Conservation (phyloP, 2,888 invertebrate genomes). For the Didymodactylos carnosus region DNA sequence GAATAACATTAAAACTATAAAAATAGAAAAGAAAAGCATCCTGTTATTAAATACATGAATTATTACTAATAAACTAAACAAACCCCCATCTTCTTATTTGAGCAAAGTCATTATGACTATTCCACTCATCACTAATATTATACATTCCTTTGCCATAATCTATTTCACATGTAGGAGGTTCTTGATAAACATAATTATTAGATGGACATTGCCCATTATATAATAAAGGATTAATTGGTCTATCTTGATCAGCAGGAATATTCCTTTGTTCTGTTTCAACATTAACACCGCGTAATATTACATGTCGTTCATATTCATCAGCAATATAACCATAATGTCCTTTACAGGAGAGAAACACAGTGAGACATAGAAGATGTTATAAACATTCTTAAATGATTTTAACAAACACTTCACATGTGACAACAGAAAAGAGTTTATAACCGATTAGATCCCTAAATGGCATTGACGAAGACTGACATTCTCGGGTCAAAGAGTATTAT, state of each 20-base stretch:
- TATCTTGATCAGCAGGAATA: neutral
- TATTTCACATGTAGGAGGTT: neutral
- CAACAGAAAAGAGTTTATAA: neutral
- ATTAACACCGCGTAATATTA: neutral
- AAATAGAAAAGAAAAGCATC: neutral
- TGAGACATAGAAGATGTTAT: no score
- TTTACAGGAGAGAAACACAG: no score
- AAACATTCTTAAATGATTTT: neutral
- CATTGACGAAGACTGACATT: no score
- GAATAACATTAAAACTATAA: neutral
- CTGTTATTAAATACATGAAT: neutral
- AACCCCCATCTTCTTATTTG: neutral
- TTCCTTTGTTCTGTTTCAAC: neutral
- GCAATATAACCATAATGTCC: neutral
- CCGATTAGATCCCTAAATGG: no score
- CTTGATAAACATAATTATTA: neutral
- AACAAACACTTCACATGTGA: neutral
- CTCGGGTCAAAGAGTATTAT: no score
- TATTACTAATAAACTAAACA: neutral
- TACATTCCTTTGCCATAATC: neutral
- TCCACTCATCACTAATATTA: neutral
- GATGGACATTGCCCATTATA: neutral
- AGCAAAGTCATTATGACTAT: neutral
- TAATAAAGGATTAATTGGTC: neutral
- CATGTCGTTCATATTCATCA: neutral